These are phyloP conservation scores for Melanotaenia boesemani DNA, from an alignment of 2,797 vertebrate genomes.

Conservation along the genomic window DNA sequence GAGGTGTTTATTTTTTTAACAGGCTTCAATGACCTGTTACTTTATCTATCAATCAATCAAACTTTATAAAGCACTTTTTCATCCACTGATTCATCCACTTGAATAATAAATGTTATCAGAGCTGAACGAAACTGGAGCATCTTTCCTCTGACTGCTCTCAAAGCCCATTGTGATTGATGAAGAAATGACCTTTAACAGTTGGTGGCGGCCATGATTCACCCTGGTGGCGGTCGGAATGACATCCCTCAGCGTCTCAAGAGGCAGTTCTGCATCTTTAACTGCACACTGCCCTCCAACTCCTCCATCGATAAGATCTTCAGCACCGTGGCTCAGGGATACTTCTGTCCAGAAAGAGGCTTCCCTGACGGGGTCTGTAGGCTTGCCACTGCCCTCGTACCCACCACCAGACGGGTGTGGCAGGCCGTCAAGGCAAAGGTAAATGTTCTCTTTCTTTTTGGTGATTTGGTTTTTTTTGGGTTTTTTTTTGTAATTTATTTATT, in stretches of 20 bases:
- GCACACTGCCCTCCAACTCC: conserved; percentile 87
- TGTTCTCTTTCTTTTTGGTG: too few species aligned
- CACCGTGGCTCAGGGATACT: conserved; percentile 86
- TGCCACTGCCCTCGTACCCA: conserved; percentile 83
- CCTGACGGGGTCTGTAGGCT: conserved; percentile 74
- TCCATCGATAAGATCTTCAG: conserved; percentile 89
- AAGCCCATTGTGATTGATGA: background rate
- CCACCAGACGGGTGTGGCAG: conserved; percentile 86
- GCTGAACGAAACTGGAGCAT: background rate
- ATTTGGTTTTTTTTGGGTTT: too few species aligned
- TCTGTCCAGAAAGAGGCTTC: conserved; percentile 85
- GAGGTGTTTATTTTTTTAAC: too few species aligned
- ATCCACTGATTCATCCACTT: too few species aligned
- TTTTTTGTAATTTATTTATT: too few species aligned
- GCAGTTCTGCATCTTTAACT: conserved; percentile 89
- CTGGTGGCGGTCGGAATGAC: conserved; percentile 88
- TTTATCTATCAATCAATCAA: too few species aligned
- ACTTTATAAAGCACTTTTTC: too few species aligned
- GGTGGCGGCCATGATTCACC: conserved; percentile 90
- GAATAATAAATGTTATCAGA: too few species aligned
- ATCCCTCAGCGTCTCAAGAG: conserved; percentile 90
- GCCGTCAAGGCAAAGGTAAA: conserved; percentile 86
- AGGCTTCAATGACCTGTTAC: too few species aligned
- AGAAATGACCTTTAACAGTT: conserved; percentile 65
- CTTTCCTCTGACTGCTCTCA: too few species aligned